Conservation (phyloP, 2,113 vertebrate genomes). For the Xerus inauris region DNA sequence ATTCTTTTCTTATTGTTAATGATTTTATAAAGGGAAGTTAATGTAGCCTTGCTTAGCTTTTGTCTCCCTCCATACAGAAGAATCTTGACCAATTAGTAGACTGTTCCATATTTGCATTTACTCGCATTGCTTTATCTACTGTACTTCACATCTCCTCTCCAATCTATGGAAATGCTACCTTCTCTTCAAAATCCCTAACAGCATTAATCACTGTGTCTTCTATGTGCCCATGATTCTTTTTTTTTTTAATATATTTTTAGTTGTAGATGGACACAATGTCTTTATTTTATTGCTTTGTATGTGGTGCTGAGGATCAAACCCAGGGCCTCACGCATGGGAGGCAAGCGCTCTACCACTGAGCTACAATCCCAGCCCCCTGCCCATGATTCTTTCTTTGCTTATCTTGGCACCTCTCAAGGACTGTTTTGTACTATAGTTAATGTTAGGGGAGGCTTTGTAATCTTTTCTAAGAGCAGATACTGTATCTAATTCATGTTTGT, state of each 20-base stretch:
- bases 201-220: neutral
- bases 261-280: too few relatives aligned
- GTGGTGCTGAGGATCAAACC: too few relatives aligned
- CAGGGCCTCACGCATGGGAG: too few relatives aligned
- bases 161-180: neutral
- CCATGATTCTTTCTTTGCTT: neutral
- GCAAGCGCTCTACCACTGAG: too few relatives aligned
- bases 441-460: neutral
- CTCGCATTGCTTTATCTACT: neutral
- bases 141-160: neutral
- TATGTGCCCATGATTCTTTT: neutral
- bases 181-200: neutral
- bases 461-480: neutral
- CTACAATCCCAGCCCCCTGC: too few relatives aligned
- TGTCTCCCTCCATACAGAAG: neutral
- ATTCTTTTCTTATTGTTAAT: neutral
- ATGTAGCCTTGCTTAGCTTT: neutral
- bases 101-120: neutral
- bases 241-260: too few relatives aligned
- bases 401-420: neutral
- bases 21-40: slow-evolving; percentile 29
- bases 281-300: too few relatives aligned
- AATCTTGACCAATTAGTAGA: slow-evolving; percentile 25
- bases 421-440: neutral
- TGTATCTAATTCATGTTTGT: slow-evolving; percentile 16